Base-by-base conservation (phyloP, 2,888 invertebrate genomes). In the Melanchra persicariae region DNA sequence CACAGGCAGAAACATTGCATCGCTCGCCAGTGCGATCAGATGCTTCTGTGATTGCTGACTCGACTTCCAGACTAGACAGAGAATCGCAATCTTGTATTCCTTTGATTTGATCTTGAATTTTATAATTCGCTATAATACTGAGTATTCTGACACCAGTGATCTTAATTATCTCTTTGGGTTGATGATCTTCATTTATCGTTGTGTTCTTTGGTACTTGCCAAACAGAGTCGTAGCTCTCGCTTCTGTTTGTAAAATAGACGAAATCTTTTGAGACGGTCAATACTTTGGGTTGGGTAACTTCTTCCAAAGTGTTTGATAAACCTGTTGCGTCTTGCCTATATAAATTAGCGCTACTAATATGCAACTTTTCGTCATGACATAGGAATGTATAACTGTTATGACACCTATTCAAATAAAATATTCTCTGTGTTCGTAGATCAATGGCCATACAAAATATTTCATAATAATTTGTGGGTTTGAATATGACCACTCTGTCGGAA, bases 171-270 rank as follows among this genome's bases (percentile, higher is more conserved):
- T 24, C 10, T 15, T 19, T 2, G 2, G 0, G 10, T 37, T 19
- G 37, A 37, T 19, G 37, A 37, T 37, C 0, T 22, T 0, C 0
- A 8, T 0, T 0, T 0, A 1, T 0, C 0, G 0, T 7, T 1
- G 9, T 8, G 30, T 24, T 24, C 22, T 70, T 57, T 55, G 30
- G 2, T 1, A 17, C 1, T 15, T 26, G 6, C 52, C 68, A 45
- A 70, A 68, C 24, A 9, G 12, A 45, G 3, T 0, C 17, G 30
- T 17, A 6, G 3, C 17, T 9, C 17, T 12, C 24, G 17, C 24
- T 34, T n/a, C 30, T 47, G 91, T 99, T 99, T 0, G 98, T 97
- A 98, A 98, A 99, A 91, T 97, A 99, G 40, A 99, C 92, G n/a
- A 94, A 94, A 75, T 97, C 96, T 8, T 97, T 96, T 64, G 98